Percentiles rank a stretch among this genome's conserved stretches.
These are phyloP conservation scores for Melitaea cinxia DNA, from an alignment of 1,140 invertebrate genomes.

Conservation along the genomic window DNA sequence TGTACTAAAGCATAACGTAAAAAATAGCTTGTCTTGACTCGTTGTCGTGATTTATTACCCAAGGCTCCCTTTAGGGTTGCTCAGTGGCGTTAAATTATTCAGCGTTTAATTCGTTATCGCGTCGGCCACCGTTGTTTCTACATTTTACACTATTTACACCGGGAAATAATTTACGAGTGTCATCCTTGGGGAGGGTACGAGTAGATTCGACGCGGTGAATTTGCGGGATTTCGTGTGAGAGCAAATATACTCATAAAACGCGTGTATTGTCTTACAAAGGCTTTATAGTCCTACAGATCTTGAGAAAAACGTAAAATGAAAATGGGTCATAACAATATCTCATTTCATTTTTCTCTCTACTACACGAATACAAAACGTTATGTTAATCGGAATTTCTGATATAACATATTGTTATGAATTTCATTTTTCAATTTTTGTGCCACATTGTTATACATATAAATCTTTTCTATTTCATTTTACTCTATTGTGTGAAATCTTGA, in stretches of 20 bases:
- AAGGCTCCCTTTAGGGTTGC: conserved; percentile 62
- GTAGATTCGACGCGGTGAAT: conserved; percentile 47
- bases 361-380: background rate
- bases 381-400: too few species aligned
- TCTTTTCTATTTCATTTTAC: too few species aligned
- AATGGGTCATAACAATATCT: background rate
- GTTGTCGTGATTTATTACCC: conserved; percentile 72
- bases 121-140: conserved; percentile 67
- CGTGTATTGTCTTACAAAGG: background rate
- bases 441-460: too few species aligned
- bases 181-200: conserved; percentile 49
- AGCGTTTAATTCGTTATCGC: conserved; percentile 81
- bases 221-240: conserved; percentile 44
- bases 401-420: too few species aligned
- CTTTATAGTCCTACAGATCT: background rate
- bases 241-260: conserved; percentile 27
- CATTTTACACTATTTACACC: conserved; percentile 76
- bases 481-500: too few species aligned
- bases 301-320: background rate
- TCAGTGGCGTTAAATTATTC: conserved; percentile 79
- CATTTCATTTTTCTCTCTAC: background rate
- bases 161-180: conserved; percentile 69
- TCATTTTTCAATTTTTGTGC: too few species aligned
- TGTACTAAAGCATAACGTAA: conserved; percentile 77
- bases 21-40: conserved; percentile 72